phyloP scores from a whole-genome alignment of 1,140 invertebrate species.

The Holotrichia oblita region DNA sequence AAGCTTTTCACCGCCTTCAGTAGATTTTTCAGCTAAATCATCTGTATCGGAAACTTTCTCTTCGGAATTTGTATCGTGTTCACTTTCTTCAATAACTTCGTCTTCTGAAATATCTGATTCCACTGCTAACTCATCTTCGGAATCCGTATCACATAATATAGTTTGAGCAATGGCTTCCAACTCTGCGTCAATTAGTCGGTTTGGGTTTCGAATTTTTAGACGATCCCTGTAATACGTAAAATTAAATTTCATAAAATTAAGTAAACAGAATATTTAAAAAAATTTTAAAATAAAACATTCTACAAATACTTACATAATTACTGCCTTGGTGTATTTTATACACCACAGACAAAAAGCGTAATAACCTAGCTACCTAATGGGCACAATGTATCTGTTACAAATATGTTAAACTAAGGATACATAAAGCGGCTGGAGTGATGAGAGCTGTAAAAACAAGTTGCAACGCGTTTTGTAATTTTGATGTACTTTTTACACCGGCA shows the following conservation, averaged over 20 bases:
- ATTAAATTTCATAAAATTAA: neutral
- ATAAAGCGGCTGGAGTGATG: neutral
- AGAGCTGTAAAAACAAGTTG: neutral
- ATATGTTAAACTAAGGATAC: neutral
- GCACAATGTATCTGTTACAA: neutral
- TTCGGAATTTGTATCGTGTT: slow-evolving; percentile 35
- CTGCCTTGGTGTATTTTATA: neutral
- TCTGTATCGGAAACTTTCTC: neutral
- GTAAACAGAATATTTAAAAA: neutral
- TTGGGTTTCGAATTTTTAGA: slow-evolving; percentile 12
- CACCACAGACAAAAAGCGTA: no score
- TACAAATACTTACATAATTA: neutral
- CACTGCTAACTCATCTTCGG: slow-evolving; percentile 32
- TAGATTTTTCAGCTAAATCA: neutral
- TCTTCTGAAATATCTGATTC: slow-evolving; percentile 20
- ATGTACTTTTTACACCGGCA: neutral
- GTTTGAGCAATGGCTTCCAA: slow-evolving; percentile 29
- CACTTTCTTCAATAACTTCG: slow-evolving; percentile 26
- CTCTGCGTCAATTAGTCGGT: neutral
- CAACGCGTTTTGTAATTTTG: neutral
- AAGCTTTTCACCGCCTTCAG: neutral
- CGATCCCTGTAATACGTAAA: neutral
- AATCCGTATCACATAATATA: slow-evolving; percentile 35
- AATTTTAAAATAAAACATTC: neutral
- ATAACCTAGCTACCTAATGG: no score